A percentile compares a stretch with the other conserved stretches of the same genome.
phyloP scores from a whole-genome alignment of 2,113 vertebrate genomes.

The Cygnus buccinator region DNA sequence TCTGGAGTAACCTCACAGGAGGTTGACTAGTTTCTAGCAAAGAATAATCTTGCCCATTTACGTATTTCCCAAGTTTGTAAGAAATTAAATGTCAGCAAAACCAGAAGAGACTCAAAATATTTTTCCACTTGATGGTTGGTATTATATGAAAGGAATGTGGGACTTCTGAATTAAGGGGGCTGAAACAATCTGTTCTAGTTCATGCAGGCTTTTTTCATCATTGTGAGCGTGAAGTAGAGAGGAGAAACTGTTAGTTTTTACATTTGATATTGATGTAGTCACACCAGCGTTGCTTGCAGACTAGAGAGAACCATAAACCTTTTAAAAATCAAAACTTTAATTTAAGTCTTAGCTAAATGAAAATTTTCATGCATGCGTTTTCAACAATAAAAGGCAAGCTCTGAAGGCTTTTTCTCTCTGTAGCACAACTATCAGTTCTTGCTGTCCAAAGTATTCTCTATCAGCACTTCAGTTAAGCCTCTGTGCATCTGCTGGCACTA shows the following conservation, averaged over 20 bases:
- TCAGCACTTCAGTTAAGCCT: conserved; percentile 71
- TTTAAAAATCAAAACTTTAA: conserved; percentile 60
- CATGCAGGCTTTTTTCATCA: conserved; percentile 19
- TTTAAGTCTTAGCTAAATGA: conserved; percentile 62
- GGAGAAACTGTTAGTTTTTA: conserved; percentile 31
- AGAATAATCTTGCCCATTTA: not conserved
- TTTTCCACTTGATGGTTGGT: not conserved
- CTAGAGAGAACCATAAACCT: conserved; percentile 33
- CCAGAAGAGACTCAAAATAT: not conserved
- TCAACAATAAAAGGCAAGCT: conserved; percentile 54
- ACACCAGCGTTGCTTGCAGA: not conserved
- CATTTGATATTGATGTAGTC: conserved; percentile 29
- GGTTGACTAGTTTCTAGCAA: not conserved
- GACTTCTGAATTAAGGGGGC: not conserved
- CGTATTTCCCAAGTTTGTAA: not conserved
- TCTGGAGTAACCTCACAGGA: not conserved
- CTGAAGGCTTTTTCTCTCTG: conserved; percentile 55
- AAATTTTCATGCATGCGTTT: conserved; percentile 48
- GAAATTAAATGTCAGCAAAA: conserved; percentile 18
- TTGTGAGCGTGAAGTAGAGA: conserved; percentile 9
- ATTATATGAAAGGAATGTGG: not conserved
- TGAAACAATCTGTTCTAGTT: not conserved
- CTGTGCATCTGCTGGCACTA: conserved; percentile 50
- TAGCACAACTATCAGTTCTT: conserved; percentile 53
- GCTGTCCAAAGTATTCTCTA: conserved; percentile 63